Evolutionary conservation across 2,797 vertebrate genomes (phyloP).

Genomic region (Thaleichthys pacificus): DNA sequence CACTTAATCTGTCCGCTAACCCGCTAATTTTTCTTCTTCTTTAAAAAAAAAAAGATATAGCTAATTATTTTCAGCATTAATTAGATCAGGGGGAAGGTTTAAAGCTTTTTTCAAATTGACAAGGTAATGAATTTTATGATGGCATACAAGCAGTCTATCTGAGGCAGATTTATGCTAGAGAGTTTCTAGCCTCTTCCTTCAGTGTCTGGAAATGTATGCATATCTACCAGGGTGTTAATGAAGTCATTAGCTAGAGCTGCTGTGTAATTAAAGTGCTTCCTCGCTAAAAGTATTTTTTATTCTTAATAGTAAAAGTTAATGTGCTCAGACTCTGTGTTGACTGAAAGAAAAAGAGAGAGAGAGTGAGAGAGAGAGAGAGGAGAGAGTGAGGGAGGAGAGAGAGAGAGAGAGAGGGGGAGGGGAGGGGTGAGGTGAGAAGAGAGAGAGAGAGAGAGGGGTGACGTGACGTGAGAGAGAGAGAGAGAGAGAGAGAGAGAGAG

Average conservation of each 20-base stretch:
- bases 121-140: slow-evolving; percentile 60
- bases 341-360: background rate
- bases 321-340: slow-evolving; percentile 12
- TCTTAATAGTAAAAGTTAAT: slow-evolving; percentile 32
- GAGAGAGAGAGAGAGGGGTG: background rate
- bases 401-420: background rate
- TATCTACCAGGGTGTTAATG: slow-evolving; percentile 64
- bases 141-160: slow-evolving; percentile 48
- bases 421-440: background rate
- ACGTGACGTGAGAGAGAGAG: background rate
- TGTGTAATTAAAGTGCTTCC: slow-evolving; percentile 54
- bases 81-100: slow-evolving; percentile 58
- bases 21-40: slow-evolving; percentile 18
- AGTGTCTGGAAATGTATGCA: slow-evolving; percentile 43
- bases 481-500: no score
- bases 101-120: slow-evolving; percentile 69
- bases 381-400: background rate
- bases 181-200: slow-evolving; percentile 48
- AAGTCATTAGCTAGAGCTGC: slow-evolving; percentile 55
- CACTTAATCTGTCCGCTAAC: slow-evolving; percentile 52
- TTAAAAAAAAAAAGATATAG: slow-evolving; percentile 49
- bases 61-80: slow-evolving; percentile 75
- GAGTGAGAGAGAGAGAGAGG: background rate
- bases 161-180: slow-evolving; percentile 62
- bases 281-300: slow-evolving; percentile 15